A percentile compares a stretch with the other conserved stretches of the same genome.
Conservation (phyloP, 2,797 vertebrate genomes). For the Syngnathus acus region DNA sequence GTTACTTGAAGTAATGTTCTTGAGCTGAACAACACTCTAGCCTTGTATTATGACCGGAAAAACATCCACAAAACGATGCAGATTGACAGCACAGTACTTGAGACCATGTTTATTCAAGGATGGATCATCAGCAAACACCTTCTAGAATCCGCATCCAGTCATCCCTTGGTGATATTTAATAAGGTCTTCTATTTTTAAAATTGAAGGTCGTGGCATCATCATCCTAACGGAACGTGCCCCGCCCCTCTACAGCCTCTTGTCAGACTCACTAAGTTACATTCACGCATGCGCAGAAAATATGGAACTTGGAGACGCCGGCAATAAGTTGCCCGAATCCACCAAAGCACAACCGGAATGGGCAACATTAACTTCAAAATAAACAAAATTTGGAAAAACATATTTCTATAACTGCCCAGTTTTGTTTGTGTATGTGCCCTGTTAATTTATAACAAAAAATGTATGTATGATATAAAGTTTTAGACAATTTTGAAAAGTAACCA, state of each 20-base stretch:
- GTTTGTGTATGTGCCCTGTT: neutral
- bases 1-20: no score
- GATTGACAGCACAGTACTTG: neutral
- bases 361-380: conserved; percentile 24
- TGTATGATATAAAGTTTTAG: neutral
- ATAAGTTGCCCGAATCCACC: neutral
- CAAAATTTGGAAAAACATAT: fast-evolving
- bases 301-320: neutral
- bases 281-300: conserved; percentile 52
- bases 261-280: conserved; percentile 32
- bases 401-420: neutral
- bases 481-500: no score
- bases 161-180: neutral
- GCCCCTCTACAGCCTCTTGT: conserved; percentile 6
- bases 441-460: neutral
- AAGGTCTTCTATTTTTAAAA: neutral
- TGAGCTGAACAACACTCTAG: neutral
- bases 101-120: neutral
- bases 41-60: neutral
- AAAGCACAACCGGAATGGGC: neutral
- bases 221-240: conserved; percentile 30
- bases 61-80: neutral
- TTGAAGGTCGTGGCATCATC: conserved; percentile 3
- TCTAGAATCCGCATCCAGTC: neutral
- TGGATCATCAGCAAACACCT: neutral